Percentiles rank a stretch among this genome's conserved stretches.
These are phyloP conservation scores for Phylloscopus trochiloides DNA, from an alignment of 2,113 vertebrate species.

Conservation along the genomic window DNA sequence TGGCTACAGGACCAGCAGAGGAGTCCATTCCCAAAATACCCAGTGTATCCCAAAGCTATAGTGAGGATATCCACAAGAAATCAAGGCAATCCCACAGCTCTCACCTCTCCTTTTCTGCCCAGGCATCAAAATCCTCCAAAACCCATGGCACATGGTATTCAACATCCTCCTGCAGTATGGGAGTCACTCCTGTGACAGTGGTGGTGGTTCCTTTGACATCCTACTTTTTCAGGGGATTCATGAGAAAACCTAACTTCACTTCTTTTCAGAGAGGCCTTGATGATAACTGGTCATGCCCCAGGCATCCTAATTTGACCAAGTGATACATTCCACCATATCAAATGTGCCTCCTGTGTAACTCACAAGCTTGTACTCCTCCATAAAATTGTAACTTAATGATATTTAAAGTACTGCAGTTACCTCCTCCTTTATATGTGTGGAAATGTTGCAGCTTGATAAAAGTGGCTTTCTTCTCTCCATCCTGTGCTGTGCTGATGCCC, in stretches of 20 bases:
- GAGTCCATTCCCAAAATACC: background rate
- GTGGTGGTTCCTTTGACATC: background rate
- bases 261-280: background rate
- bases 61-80: background rate
- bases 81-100: background rate
- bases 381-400: background rate
- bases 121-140: background rate
- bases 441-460: background rate
- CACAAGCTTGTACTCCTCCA: background rate
- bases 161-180: background rate
- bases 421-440: background rate
- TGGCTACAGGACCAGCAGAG: background rate
- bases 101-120: background rate
- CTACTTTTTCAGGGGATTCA: background rate
- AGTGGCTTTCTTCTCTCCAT: background rate
- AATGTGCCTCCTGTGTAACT: background rate
- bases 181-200: background rate
- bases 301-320: background rate
- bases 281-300: background rate
- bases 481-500: fast-evolving
- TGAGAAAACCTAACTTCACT: background rate
- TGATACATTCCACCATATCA: background rate
- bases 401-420: background rate
- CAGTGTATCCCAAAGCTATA: background rate
- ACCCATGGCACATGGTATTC: too few relatives aligned